These are phyloP conservation scores for Luffia ferchaultella DNA, from an alignment of 2,888 invertebrate species.

Conservation along the genomic window DNA sequence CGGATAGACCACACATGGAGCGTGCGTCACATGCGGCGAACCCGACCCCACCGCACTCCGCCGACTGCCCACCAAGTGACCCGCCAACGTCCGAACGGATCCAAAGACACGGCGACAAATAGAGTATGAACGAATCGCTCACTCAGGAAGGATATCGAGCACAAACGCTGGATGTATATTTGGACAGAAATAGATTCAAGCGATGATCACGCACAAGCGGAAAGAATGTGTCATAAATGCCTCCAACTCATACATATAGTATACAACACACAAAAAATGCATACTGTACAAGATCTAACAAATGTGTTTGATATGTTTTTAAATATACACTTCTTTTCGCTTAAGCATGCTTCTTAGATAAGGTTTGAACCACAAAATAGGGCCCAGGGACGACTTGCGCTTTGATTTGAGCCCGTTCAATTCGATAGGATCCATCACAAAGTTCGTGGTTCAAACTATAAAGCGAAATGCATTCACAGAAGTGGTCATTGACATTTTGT, in stretches of 20 bases:
- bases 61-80: constrained; percentile 61
- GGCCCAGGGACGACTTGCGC: neutral
- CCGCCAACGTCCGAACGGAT: constrained; percentile 42
- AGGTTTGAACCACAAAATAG: constrained; percentile 45
- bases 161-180: too few relatives aligned
- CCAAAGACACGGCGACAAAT: too few relatives aligned
- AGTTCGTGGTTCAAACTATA: constrained; percentile 39
- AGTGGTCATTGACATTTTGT: too few relatives aligned
- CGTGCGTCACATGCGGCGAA: neutral
- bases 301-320: constrained; percentile 23
- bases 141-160: too few relatives aligned
- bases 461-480: constrained; percentile 34
- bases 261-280: constrained; percentile 46
- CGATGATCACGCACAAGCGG: constrained; percentile 65
- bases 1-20: constrained; percentile 39
- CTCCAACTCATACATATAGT: constrained; percentile 35
- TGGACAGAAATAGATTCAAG: too few relatives aligned
- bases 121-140: too few relatives aligned
- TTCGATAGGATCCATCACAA: neutral
- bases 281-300: constrained; percentile 40
- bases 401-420: too few relatives aligned
- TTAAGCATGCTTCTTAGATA: constrained; percentile 55
- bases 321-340: constrained; percentile 55
- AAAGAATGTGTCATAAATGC: constrained; percentile 59
- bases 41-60: neutral